phyloP scores from a whole-genome alignment of 1,140 invertebrate genomes.

The Brachystomella parvula region DNA sequence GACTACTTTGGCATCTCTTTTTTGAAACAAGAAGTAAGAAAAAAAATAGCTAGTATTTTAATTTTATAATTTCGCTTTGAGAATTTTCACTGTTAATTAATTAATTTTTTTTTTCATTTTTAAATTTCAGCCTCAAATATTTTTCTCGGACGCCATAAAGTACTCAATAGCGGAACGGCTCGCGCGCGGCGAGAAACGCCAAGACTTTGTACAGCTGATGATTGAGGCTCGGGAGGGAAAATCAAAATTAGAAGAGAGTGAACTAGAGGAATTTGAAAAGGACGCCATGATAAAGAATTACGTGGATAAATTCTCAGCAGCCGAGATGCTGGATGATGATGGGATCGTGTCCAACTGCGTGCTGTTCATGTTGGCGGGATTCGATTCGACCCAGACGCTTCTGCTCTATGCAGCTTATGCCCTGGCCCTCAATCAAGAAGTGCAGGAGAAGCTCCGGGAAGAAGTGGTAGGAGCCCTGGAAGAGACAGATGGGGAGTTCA shows the following conservation, averaged over 20 bases:
- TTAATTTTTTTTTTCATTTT: too few relatives aligned
- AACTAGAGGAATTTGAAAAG: constrained; percentile 15
- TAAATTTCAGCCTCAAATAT: too few relatives aligned
- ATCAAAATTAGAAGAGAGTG: constrained; percentile 9
- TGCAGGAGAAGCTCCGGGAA: constrained; percentile 42
- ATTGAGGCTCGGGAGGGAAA: constrained; percentile 26
- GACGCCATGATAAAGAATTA: neutral
- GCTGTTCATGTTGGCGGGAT: constrained; percentile 42
- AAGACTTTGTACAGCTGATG: constrained; percentile 40
- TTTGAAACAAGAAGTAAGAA: too few relatives aligned
- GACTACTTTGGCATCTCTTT: too few relatives aligned
- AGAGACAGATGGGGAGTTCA: constrained; percentile 23
- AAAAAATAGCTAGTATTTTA: too few relatives aligned
- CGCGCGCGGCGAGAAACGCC: constrained; percentile 18
- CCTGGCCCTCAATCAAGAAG: constrained; percentile 44
- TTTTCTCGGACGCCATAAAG: neutral
- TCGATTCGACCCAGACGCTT: constrained; percentile 45
- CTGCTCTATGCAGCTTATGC: constrained; percentile 40
- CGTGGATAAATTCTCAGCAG: neutral
- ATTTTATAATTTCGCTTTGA: too few relatives aligned
- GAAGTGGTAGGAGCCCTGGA: constrained; percentile 20
- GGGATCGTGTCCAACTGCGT: constrained; percentile 26
- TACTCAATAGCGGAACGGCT: too few relatives aligned
- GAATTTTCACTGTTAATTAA: neutral
- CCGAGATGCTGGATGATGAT: constrained; percentile 11